Percentiles rank a stretch among this genome's conserved stretches.
These are phyloP conservation scores for Sinosuthora webbiana DNA, from an alignment of 2,113 vertebrate genomes.

Conservation along the genomic window DNA sequence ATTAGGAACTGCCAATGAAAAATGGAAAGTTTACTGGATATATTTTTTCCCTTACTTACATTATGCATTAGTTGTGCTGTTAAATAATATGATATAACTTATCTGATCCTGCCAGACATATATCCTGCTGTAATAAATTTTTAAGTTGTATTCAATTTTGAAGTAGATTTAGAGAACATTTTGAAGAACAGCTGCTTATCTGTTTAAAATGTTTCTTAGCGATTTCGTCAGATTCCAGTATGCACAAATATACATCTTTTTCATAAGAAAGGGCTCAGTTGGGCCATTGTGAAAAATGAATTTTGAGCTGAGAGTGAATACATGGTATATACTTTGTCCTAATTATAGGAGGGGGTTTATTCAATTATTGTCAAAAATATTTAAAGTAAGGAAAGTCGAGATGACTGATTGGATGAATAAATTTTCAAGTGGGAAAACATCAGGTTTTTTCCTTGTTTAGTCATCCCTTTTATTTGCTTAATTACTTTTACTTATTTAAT, in stretches of 20 bases:
- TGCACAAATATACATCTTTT: neutral
- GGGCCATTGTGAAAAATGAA: neutral
- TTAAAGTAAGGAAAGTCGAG: neutral
- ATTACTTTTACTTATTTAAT: neutral
- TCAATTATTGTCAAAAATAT: neutral
- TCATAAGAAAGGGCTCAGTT: neutral
- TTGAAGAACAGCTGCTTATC: neutral
- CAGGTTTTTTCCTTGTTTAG: neutral
- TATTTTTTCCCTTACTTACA: neutral
- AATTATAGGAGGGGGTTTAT: neutral
- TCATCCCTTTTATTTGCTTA: neutral
- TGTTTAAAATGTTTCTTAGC: neutral
- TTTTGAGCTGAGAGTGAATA: neutral
- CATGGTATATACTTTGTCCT: neutral
- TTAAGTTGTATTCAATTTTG: neutral
- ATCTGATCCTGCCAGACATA: neutral
- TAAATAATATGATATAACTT: neutral
- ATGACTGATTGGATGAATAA: neutral
- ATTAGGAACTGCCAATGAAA: neutral
- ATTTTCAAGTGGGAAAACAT: neutral
- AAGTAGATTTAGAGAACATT: neutral
- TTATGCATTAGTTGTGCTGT: neutral
- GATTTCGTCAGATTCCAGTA: neutral
- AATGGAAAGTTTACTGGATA: neutral
- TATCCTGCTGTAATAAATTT: neutral